Percentiles rank a stretch among this genome's conserved stretches.
These are phyloP conservation scores for Theocolax elegans DNA, from an alignment of 1,140 invertebrate species.

Conservation along the genomic window DNA sequence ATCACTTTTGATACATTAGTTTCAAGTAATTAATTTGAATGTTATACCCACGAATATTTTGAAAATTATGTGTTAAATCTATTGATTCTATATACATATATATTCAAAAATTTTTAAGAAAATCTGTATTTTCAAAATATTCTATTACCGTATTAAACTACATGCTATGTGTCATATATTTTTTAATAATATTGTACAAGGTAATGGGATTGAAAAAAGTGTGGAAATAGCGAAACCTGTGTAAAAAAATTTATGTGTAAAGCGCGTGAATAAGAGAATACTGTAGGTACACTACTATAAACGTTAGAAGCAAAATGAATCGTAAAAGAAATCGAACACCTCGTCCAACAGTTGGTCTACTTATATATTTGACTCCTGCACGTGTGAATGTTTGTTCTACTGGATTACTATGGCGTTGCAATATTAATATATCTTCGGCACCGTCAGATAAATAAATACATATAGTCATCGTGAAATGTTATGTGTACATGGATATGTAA, in stretches of 20 bases:
- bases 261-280: neutral
- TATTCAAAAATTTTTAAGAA: neutral
- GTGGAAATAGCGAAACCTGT: neutral
- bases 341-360: slow-evolving; percentile 8
- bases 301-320: neutral
- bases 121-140: neutral
- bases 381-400: slow-evolving; percentile 8
- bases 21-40: neutral
- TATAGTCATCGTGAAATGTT: neutral
- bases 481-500: slow-evolving; percentile 30
- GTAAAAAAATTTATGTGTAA: slow-evolving; percentile 7
- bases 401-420: neutral
- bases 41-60: slow-evolving; percentile 21
- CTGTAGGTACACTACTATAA: slow-evolving; percentile 6
- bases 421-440: slow-evolving; percentile 8
- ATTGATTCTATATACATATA: slow-evolving; percentile 13
- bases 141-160: neutral
- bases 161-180: neutral
- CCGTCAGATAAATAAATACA: slow-evolving; percentile 1
- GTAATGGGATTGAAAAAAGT: slow-evolving; percentile 13
- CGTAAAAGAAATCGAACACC: slow-evolving; percentile 4
- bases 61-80: slow-evolving; percentile 3
- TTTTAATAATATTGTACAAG: neutral
- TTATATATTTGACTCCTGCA: slow-evolving; percentile 1
- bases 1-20: neutral